Evolutionary conservation across 2,113 vertebrate genomes (phyloP).

Genomic region (Fulmarus glacialis): DNA sequence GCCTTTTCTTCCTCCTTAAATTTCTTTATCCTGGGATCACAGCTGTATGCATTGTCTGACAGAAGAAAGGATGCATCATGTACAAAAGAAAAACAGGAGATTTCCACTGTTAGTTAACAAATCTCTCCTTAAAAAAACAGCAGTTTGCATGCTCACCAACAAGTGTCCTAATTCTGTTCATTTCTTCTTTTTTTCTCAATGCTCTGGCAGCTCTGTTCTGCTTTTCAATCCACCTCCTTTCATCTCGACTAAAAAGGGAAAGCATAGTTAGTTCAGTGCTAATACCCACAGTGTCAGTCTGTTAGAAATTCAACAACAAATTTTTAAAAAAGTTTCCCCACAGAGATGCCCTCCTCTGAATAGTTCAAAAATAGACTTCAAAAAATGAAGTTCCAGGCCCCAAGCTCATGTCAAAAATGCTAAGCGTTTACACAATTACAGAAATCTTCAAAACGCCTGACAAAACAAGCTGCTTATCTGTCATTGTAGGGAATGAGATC

Average conservation of each 20-base stretch:
- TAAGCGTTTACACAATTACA: neutral
- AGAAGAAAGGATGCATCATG: conserved; percentile 2
- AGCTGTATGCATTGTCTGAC: conserved; percentile 92
- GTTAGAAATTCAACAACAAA: neutral
- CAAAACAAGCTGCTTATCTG: neutral
- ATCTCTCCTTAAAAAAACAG: neutral
- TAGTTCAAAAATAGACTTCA: neutral
- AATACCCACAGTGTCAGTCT: neutral
- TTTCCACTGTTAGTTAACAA: neutral
- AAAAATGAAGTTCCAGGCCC: neutral
- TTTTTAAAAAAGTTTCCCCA: neutral
- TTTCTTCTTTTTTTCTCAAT: conserved; percentile 97
- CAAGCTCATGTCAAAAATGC: neutral
- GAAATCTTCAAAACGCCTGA: neutral
- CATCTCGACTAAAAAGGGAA: conserved; percentile 86
- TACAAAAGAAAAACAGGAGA: neutral
- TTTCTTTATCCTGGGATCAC: conserved; percentile 96
- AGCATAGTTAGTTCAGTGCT: neutral
- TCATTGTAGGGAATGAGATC: neutral
- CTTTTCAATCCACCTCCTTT: conserved; percentile 98
- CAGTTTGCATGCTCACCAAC: conserved; percentile 75
- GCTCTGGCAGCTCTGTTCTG: conserved; percentile 94
- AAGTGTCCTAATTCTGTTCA: conserved; percentile 95
- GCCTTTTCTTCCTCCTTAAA: conserved; percentile 98
- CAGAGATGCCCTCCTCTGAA: neutral